Percentiles rank a stretch among this genome's conserved stretches.
Evolutionary conservation across 2,113 vertebrate genomes (phyloP).

Genomic region (Labeo catla): DNA sequence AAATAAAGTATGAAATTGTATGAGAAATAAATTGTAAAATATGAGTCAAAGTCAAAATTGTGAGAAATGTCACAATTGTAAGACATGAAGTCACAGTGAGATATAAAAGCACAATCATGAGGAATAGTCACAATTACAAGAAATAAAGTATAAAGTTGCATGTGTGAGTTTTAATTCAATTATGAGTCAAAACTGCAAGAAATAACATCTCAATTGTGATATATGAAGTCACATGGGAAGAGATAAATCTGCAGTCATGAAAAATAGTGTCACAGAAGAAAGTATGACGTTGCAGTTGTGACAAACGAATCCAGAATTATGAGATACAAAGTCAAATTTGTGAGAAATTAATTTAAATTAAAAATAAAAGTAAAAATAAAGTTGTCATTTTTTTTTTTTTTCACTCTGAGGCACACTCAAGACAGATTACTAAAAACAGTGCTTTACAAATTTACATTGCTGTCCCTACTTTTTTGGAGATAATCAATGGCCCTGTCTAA

Average conservation of each 20-base stretch:
- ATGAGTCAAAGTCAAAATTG: not conserved
- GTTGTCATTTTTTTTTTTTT: not conserved
- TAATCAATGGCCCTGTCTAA: not conserved
- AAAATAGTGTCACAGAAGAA: not conserved
- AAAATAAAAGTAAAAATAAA: not conserved
- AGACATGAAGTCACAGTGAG: not conserved
- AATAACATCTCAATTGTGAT: not conserved
- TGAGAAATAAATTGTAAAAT: not conserved
- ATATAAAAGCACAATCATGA: not conserved
- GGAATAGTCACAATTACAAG: not conserved
- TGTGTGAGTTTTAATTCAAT: not conserved
- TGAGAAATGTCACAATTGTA: no score
- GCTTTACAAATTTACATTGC: not conserved
- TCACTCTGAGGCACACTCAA: not conserved
- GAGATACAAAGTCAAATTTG: not conserved
- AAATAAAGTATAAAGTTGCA: not conserved
- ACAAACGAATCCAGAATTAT: not conserved
- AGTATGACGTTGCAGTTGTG: not conserved
- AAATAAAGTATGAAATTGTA: not conserved
- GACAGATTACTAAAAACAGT: not conserved
- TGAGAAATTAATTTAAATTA: not conserved
- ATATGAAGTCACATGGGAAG: not conserved
- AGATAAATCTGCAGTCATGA: not conserved
- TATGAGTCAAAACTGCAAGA: not conserved
- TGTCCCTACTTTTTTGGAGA: not conserved